Evolutionary conservation across 2,113 vertebrate species (phyloP), one percentile per base, ranked within the genome.

Genomic region (Albula goreensis): DNA sequence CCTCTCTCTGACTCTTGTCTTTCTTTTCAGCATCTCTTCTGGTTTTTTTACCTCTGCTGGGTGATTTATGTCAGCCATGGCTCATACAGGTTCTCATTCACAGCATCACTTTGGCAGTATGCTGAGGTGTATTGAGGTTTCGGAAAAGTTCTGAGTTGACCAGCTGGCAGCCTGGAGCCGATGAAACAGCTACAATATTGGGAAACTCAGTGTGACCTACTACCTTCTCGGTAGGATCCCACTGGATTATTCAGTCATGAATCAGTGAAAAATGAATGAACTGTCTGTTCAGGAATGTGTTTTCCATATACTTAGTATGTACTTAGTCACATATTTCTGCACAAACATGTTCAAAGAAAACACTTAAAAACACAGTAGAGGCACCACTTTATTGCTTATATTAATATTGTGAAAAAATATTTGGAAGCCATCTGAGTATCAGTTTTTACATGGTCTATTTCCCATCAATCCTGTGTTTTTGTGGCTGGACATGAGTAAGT

Each of bases 1-100:
- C 88, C 31, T 84, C 53, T 85, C 86, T 88, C 84, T 82, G 15
- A 22, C 79, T 85, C 85, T 85, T 4, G 15, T 15, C 17, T 57
- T 82, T 25, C 81, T 50, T 80, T 41, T 49, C 66, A 66, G 50
- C 4, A 31, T 63, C n/a, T 53, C 80, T 77, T 22, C 53, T 10
- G 50, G 57, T 49, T 41, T 41, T 41, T 41, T 60, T 50, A 87
- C 85, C 85, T 78, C 78, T 5, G 12, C 7, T 48, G n/a, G 13
- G 78, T 50, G 56, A 85, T 80, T 85, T 85, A 79, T 78, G 66
- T 85, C 79, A 79, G 56, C 53, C 53, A 41, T 4, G 31, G 31
- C 5, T 19, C 52, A 52, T 41, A 15, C 60, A 70, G 13, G 82
- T 70, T 22, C 7, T 11, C 25, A 1, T 57, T 31, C 7, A 41